These are phyloP conservation scores for Papilio elwesi DNA, from an alignment of 2,888 invertebrate genomes.

Conservation along the genomic window DNA sequence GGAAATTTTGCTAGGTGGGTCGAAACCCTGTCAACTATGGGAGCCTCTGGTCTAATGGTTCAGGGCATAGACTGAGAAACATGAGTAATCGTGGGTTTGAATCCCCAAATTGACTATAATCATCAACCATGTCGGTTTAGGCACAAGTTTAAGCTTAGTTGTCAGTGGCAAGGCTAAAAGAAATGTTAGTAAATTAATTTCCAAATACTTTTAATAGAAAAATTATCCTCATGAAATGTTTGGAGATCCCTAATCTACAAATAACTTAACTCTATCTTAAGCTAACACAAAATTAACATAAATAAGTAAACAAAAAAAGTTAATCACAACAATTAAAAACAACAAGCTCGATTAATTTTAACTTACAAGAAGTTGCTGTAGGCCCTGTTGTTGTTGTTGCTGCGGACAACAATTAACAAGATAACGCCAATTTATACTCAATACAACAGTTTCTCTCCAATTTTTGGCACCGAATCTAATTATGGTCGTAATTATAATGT, in stretches of 20 bases:
- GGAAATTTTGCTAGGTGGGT: no score
- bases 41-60: no score
- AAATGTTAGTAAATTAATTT: no score
- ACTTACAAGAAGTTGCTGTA: constrained; percentile 97
- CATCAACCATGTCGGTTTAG: no score
- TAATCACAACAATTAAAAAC: constrained; percentile 62
- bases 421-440: constrained; percentile 47
- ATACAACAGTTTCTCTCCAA: constrained; percentile 38
- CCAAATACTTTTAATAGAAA: no score
- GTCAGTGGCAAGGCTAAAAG: no score
- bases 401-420: constrained; percentile 81
- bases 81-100: no score
- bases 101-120: no score
- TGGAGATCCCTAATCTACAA: neutral
- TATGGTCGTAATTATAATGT: neutral
- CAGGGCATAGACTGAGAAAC: no score
- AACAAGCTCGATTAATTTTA: constrained; percentile 68
- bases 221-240: neutral
- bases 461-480: constrained; percentile 39
- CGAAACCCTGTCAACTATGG: no score
- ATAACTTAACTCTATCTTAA: neutral
- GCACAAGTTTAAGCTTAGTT: no score
- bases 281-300: constrained; percentile 26
- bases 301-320: constrained; percentile 48
- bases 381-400: constrained; percentile 96